phyloP scores from a whole-genome alignment of 2,888 invertebrate genomes.

The Osmoderma eremita region DNA sequence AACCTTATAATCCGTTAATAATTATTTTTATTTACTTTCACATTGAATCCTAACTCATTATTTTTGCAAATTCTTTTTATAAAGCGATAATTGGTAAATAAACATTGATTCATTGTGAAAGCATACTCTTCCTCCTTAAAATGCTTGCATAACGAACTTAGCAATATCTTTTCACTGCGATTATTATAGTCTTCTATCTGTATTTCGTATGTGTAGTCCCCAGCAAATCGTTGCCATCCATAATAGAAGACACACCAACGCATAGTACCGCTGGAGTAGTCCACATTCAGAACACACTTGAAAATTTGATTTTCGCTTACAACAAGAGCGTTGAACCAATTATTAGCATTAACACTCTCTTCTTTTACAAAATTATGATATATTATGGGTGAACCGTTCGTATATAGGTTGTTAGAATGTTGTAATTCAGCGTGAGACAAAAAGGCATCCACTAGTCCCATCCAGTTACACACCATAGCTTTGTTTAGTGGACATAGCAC shows the following conservation, averaged over 20 bases:
- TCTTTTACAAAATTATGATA: constrained; percentile 35
- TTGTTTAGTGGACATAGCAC: constrained; percentile 47
- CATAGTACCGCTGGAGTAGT: constrained; percentile 48
- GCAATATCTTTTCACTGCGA: constrained; percentile 28
- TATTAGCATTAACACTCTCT: not conserved
- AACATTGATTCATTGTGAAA: constrained; percentile 38
- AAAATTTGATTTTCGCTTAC: constrained; percentile 47
- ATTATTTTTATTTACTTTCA: constrained; percentile 36
- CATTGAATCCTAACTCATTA: constrained; percentile 44
- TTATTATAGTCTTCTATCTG: constrained; percentile 42
- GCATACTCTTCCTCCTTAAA: constrained; percentile 13
- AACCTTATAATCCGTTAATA: too few relatives aligned
- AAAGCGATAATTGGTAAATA: constrained; percentile 47
- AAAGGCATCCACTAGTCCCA: constrained; percentile 44
- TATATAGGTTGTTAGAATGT: constrained; percentile 42
- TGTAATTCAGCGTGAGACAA: constrained; percentile 46
- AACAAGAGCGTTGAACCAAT: constrained; percentile 44
- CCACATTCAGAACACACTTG: constrained; percentile 49
- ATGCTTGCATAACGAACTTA: constrained; percentile 37
- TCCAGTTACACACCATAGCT: constrained; percentile 47
- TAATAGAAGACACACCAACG: constrained; percentile 49
- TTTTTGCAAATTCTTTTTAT: constrained; percentile 44
- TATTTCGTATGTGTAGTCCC: constrained; percentile 34
- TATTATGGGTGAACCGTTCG: too few relatives aligned
- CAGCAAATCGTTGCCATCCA: constrained; percentile 18